Evolutionary conservation across 2,113 vertebrate genomes (phyloP).

Genomic region (Podarcis raffonei): DNA sequence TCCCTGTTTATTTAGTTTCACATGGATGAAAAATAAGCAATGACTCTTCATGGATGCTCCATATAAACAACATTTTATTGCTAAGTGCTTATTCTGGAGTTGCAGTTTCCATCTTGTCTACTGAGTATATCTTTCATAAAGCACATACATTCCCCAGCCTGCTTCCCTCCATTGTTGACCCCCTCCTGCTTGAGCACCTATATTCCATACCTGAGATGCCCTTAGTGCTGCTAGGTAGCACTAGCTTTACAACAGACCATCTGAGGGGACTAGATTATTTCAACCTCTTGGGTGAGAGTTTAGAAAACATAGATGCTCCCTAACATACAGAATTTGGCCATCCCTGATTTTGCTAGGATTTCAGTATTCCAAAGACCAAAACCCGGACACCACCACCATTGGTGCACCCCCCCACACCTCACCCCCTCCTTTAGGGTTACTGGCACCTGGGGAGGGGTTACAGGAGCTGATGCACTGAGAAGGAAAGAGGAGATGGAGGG

Average conservation of each 20-base stretch:
- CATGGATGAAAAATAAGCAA: background rate
- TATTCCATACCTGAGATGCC: too few species aligned
- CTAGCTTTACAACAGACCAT: background rate
- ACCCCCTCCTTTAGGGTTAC: too few species aligned
- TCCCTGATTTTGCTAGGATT: too few species aligned
- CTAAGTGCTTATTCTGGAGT: background rate
- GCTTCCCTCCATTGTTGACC: too few species aligned
- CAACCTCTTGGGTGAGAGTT: background rate
- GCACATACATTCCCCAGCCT: background rate
- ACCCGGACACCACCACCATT: too few species aligned
- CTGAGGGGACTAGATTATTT: background rate
- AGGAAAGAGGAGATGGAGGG: too few species aligned
- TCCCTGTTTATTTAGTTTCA: background rate
- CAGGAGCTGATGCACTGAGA: too few species aligned
- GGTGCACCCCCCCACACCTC: too few species aligned
- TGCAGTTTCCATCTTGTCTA: background rate
- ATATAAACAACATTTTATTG: background rate
- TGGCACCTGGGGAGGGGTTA: too few species aligned
- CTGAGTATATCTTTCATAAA: conserved; percentile 1
- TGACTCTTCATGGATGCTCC: background rate
- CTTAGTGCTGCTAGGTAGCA: too few species aligned
- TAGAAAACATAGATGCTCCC: background rate
- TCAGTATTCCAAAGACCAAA: too few species aligned
- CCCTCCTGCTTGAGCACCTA: too few species aligned
- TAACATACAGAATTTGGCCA: background rate